These are phyloP conservation scores for Oikopleura vanhoeffeni DNA, from an alignment of 23 tunicate species.

Conservation along the genomic window DNA sequence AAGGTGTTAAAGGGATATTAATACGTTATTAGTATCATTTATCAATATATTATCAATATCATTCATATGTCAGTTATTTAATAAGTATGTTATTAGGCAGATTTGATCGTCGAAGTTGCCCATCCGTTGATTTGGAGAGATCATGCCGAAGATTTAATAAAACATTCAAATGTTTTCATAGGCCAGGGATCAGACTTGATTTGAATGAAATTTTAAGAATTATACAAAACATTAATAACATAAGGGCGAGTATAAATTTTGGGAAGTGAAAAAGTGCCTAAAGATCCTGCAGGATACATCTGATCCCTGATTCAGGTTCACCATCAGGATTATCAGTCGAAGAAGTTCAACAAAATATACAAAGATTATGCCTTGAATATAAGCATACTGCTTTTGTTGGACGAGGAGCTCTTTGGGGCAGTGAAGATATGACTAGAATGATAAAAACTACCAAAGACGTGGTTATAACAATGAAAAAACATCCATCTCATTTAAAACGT, in stretches of 20 bases:
- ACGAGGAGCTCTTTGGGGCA: constrained; percentile 82
- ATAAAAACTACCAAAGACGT: constrained; percentile 18
- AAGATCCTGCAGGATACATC: no score
- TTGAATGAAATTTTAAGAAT: no score
- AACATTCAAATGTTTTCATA: neutral
- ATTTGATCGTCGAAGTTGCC: constrained; percentile 69
- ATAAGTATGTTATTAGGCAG: constrained; percentile 10
- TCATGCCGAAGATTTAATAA: constrained; percentile 25
- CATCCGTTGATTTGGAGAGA: constrained; percentile 41
- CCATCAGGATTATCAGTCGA: constrained; percentile 38
- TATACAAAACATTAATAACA: no score
- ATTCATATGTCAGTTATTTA: neutral
- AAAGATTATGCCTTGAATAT: neutral
- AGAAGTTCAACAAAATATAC: constrained; percentile 18
- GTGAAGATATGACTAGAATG: constrained; percentile 64
- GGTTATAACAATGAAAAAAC: constrained; percentile 65
- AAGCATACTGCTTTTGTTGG: constrained; percentile 34
- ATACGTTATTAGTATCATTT: no score
- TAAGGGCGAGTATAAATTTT: no score
- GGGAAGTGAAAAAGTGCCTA: no score
- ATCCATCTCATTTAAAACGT: constrained; percentile 42
- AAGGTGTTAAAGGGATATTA: no score
- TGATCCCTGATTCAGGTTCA: no score
- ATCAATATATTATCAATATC: no score
- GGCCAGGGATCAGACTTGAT: no score